Percentiles rank a stretch among this genome's conserved stretches.
These are phyloP conservation scores for Australoheros scitulus DNA, from an alignment of 2,113 vertebrate genomes.

Conservation along the genomic window DNA sequence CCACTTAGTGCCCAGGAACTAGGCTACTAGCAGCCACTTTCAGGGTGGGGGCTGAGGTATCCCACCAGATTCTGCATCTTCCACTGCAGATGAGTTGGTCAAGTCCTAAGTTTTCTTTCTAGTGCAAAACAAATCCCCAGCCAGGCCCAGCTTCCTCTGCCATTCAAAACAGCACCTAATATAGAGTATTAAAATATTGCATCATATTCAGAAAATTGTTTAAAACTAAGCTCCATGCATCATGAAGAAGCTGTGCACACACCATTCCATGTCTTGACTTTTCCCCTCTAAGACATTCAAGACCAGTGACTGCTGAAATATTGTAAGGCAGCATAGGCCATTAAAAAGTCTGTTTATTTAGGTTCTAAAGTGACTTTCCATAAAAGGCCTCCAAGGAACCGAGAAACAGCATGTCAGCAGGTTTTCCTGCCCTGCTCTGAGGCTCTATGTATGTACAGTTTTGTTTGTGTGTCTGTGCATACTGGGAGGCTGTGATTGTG, in stretches of 20 bases:
- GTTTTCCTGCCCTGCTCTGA: slow-evolving; percentile 44
- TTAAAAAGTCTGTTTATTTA: slow-evolving; percentile 76
- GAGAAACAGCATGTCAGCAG: slow-evolving; percentile 68
- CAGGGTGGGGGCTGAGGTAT: not conserved
- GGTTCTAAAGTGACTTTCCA: slow-evolving; percentile 66
- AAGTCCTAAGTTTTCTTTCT: not conserved
- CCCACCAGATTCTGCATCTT: too few species aligned
- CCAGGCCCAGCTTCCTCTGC: too few species aligned
- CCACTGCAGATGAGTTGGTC: not conserved
- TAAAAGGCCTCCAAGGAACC: slow-evolving; percentile 53
- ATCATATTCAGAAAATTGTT: not conserved
- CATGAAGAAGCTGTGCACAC: not conserved
- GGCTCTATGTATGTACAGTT: slow-evolving; percentile 24
- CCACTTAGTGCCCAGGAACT: not conserved
- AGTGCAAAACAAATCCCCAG: not conserved
- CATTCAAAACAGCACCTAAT: not conserved
- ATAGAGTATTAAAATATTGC: not conserved
- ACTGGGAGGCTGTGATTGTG: not conserved
- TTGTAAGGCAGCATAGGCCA: slow-evolving; percentile 47
- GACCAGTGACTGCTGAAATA: slow-evolving; percentile 35
- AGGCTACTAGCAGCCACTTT: not conserved
- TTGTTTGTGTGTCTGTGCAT: slow-evolving; percentile 1
- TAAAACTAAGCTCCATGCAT: not conserved
- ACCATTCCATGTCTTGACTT: slow-evolving; percentile 15
- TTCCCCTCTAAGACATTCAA: slow-evolving; percentile 43